Evolutionary conservation across 2,888 invertebrate species (phyloP).

Genomic region (Opisthograptis luteolata): DNA sequence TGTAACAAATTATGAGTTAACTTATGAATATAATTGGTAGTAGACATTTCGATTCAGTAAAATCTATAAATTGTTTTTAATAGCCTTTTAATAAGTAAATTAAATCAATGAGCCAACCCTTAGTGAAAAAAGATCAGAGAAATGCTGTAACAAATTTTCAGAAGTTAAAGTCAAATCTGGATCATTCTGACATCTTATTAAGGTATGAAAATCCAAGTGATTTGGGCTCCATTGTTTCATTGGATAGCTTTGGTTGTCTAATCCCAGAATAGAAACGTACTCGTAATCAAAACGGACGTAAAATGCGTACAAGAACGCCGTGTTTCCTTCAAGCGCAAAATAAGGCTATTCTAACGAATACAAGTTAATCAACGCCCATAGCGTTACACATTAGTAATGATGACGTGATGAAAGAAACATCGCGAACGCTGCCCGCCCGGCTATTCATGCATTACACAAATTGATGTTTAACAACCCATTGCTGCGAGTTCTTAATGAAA

Average conservation of each 20-base stretch:
- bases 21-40: too few relatives aligned
- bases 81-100: too few relatives aligned
- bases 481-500: constrained; percentile 73
- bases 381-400: constrained; percentile 46
- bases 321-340: constrained; percentile 23
- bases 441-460: constrained; percentile 65
- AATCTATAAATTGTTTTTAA: too few relatives aligned
- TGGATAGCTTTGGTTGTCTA: too few relatives aligned
- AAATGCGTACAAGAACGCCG: neutral
- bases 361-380: constrained; percentile 41
- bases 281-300: neutral
- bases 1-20: constrained; percentile 61
- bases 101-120: too few relatives aligned
- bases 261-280: too few relatives aligned
- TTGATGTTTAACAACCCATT: constrained; percentile 75
- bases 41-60: neutral
- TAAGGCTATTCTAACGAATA: constrained; percentile 28
- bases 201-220: too few relatives aligned
- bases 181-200: too few relatives aligned
- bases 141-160: too few relatives aligned
- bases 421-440: constrained; percentile 46
- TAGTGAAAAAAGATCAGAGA: too few relatives aligned
- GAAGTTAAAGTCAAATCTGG: too few relatives aligned
- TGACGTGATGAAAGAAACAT: constrained; percentile 49
- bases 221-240: neutral